Conservation (phyloP, 2,888 invertebrate genomes). For the Gryllus longicercus region DNA sequence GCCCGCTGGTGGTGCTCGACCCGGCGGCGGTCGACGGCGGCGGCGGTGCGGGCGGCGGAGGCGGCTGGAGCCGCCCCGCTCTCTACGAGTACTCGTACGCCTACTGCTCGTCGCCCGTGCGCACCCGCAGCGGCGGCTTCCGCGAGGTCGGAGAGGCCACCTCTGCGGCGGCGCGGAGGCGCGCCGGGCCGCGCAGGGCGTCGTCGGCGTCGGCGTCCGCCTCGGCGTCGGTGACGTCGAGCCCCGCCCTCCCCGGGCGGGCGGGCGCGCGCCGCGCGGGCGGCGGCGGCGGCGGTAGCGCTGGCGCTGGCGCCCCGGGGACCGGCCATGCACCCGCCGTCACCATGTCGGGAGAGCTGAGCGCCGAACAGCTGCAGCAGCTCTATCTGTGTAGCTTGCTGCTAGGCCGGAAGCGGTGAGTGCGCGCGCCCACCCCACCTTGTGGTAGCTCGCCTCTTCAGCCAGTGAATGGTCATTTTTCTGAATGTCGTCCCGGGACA, state of each 20-base stretch:
- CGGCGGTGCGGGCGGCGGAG: background rate
- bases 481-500: too few relatives aligned
- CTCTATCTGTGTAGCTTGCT: constrained; percentile 45
- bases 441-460: too few relatives aligned
- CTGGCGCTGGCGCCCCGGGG: background rate
- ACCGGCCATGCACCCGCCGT: background rate
- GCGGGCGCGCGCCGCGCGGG: background rate
- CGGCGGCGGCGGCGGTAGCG: background rate
- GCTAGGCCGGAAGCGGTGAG: constrained; percentile 44
- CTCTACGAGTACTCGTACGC: background rate
- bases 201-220: background rate
- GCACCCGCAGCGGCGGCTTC: background rate
- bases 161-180: background rate
- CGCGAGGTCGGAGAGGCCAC: background rate
- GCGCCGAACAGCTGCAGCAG: constrained; percentile 44
- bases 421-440: background rate
- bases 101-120: background rate
- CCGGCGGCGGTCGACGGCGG: background rate
- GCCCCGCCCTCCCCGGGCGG: background rate
- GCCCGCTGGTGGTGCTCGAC: background rate
- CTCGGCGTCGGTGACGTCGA: background rate
- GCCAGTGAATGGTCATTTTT: too few relatives aligned
- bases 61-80: background rate
- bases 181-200: background rate
- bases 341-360: constrained; percentile 40